These are phyloP conservation scores for Erebia palarica DNA, from an alignment of 2,888 invertebrate genomes.

Conservation along the genomic window DNA sequence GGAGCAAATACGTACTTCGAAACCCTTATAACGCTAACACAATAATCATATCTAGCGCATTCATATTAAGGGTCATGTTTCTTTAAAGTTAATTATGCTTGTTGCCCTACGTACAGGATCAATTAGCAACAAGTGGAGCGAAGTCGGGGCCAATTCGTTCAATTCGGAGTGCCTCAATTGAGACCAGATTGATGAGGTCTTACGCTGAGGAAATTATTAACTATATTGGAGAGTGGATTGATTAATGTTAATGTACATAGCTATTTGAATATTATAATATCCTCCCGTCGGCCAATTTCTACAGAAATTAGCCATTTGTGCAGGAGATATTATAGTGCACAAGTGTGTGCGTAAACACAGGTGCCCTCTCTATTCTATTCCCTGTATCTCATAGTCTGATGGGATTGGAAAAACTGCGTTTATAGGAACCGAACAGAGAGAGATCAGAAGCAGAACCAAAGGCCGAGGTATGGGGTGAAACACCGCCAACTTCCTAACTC, in stretches of 20 bases:
- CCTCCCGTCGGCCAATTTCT: no score
- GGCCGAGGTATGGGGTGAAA: no score
- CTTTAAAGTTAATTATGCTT: slow-evolving; percentile 11
- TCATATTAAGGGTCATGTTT: slow-evolving; percentile 27
- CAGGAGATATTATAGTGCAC: no score
- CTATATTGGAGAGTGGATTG: slow-evolving; percentile 11
- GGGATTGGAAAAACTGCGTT: no score
- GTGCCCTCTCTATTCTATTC: no score
- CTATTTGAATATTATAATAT: neutral
- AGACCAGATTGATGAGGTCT: slow-evolving; percentile 46
- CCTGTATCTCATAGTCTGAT: no score
- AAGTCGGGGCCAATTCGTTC: slow-evolving; percentile 47
- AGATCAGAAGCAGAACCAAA: no score
- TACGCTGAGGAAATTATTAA: slow-evolving; percentile 27
- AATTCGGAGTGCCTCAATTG: slow-evolving; percentile 48
- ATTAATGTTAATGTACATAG: neutral
- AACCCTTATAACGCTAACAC: slow-evolving; percentile 7
- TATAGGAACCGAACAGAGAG: no score
- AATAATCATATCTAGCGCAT: slow-evolving; percentile 16
- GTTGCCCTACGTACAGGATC: slow-evolving; percentile 39
- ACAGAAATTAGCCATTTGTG: no score
- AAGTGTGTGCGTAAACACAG: no score
- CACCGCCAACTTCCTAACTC: no score
- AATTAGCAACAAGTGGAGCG: slow-evolving; percentile 49
- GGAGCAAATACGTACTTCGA: neutral